Percentiles rank a stretch among this genome's conserved stretches.
phyloP scores from a whole-genome alignment of 92 coral and sea anemone genomes.

The Zoanthus solanderi region DNA sequence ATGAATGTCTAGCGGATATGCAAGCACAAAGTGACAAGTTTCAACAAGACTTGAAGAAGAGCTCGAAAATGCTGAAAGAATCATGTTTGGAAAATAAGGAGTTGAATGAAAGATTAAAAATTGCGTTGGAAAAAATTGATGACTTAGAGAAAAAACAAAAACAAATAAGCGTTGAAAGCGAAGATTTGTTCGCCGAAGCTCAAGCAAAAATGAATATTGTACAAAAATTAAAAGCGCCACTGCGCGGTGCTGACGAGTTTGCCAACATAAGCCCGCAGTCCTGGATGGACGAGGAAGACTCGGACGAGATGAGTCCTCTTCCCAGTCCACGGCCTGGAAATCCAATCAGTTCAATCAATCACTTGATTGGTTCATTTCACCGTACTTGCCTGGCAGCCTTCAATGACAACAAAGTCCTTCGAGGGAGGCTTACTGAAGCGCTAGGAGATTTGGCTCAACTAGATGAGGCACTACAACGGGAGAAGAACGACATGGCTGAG shows the following conservation, averaged over 20 bases:
- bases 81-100: constrained; percentile 68
- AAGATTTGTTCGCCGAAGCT: constrained; percentile 83
- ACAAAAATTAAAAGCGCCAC: constrained; percentile 73
- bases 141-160: constrained; percentile 62
- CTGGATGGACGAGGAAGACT: constrained; percentile 52
- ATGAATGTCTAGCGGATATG: constrained; percentile 61
- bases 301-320: constrained; percentile 54
- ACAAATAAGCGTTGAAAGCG: constrained; percentile 70
- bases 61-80: constrained; percentile 66
- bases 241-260: constrained; percentile 66
- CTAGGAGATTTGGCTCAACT: constrained; percentile 61
- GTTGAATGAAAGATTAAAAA: constrained; percentile 65
- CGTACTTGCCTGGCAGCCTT: constrained; percentile 77
- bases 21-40: constrained; percentile 46
- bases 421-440: constrained; percentile 56
- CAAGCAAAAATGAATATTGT: constrained; percentile 89
- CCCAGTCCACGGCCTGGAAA: constrained; percentile 63
- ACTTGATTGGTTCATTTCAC: constrained; percentile 75
- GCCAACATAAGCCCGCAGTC: constrained; percentile 65
- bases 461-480: constrained; percentile 73
- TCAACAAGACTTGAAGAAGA: constrained; percentile 64
- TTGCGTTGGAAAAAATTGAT: constrained; percentile 68
- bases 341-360: constrained; percentile 65
- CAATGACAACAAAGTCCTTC: constrained; percentile 75
- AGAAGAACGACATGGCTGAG: constrained; percentile 71